Evolutionary conservation across 1,140 invertebrate genomes (phyloP), one percentile per base, ranked within the genome.

Genomic region (Armadillidium nasatum): DNA sequence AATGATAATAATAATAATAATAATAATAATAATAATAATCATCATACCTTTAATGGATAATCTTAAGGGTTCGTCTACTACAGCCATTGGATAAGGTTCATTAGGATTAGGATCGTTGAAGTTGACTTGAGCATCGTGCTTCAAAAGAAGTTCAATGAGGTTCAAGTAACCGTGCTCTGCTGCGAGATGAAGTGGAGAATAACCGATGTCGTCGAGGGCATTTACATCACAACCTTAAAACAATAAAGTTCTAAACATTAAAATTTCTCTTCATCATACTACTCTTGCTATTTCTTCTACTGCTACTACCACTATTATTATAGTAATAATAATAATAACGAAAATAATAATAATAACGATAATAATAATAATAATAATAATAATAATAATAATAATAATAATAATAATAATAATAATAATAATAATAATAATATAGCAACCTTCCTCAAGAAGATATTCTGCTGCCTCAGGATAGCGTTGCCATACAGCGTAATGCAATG

Each of bases 401-500:
- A 33, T 33, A 33, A 33, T 66, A n/a, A 33, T 33, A 33, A 33
- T 33, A 33, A 33, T 33, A 33, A 33, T 33, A 33, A 33, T 33
- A 33, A 33, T 33, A 33, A 33, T 33, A 33, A 33, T 33, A 33
- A 33, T 66, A 2, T 23, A 21, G 68, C 72, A 21, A 81, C 80
- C 80, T 79, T 81, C 80, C 44, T 43, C 69, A 44, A 81, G 78
- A 33, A 81, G 80, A 43, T 78, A 78, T 69, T 81, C 77, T 0
- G 92, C 91, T 0, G 93, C 93, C 82, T 94, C 93, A 45, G 89
- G 86, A 84, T 96, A 91, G 13, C 88, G 86, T 82, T 94, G 91
- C 90, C 93, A 96, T 69, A 94, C 92, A 0, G 94, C 94, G 84
- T 96, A 97, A 84, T 96, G 94, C n/a, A 97, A 85, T 0, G 94